Percentiles rank a stretch among this genome's conserved stretches.
Evolutionary conservation across 2,888 invertebrate species (phyloP).

Genomic region (Meghimatium bilineatum): DNA sequence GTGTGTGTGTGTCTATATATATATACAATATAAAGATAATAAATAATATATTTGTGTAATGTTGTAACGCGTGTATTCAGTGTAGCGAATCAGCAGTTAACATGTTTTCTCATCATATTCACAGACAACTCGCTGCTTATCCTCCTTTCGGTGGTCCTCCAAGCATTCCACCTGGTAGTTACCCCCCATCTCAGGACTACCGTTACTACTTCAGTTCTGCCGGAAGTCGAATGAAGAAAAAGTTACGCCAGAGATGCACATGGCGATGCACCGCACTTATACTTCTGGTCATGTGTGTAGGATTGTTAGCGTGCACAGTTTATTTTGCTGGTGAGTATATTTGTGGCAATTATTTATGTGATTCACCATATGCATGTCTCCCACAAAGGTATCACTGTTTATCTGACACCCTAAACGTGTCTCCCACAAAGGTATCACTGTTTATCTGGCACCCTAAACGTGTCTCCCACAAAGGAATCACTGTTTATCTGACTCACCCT

Average conservation of each 20-base stretch:
- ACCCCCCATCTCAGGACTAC: constrained; percentile 67
- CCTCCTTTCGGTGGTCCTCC: constrained; percentile 57
- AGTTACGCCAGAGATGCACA: constrained; percentile 82
- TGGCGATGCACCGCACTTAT: constrained; percentile 97
- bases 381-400: neutral
- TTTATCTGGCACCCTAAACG: neutral
- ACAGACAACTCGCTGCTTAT: constrained; percentile 60
- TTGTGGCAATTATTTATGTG: neutral
- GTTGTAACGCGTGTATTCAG: no score
- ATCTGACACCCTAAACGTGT: neutral
- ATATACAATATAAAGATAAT: no score
- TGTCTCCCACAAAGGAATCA: neutral
- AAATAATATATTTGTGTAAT: no score
- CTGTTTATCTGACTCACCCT: neutral
- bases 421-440: neutral
- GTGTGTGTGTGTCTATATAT: no score
- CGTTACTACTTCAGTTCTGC: constrained; percentile 72
- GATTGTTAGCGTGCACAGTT: constrained; percentile 93
- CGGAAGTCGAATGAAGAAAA: constrained; percentile 74
- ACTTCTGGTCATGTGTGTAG: constrained; percentile 92
- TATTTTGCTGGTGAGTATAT: constrained; percentile 91
- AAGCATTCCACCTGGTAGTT: constrained; percentile 55
- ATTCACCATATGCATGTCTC: neutral
- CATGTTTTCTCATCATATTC: neutral
- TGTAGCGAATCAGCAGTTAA: neutral